A percentile compares a stretch with the other conserved stretches of the same genome.
Evolutionary conservation across 2,797 vertebrate genomes (phyloP).

Genomic region (Kryptopterus vitreolus): DNA sequence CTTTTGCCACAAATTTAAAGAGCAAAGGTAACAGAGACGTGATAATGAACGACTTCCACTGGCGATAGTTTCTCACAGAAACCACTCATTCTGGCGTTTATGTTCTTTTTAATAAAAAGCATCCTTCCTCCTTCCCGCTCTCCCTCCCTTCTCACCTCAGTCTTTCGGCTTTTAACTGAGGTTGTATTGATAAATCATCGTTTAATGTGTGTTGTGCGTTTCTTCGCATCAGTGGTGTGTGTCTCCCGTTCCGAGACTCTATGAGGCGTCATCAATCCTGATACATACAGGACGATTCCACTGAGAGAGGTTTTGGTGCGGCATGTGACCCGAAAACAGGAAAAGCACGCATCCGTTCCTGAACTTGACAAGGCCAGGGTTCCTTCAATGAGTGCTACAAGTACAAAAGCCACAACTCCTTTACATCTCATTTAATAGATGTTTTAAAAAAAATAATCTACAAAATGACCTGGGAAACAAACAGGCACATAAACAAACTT

Average conservation of each 20-base stretch:
- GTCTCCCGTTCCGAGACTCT: background rate
- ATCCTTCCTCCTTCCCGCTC: background rate
- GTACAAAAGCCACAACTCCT: no score
- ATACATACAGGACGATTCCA: background rate
- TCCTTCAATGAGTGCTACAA: background rate
- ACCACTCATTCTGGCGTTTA: background rate
- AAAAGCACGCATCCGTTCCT: background rate
- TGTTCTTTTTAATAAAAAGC: background rate
- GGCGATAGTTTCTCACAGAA: background rate
- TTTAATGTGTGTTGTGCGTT: background rate
- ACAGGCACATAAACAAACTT: no score
- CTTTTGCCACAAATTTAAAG: conserved; percentile 27
- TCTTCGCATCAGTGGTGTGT: background rate
- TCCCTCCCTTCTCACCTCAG: background rate
- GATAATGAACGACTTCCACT: background rate
- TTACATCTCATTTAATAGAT: no score
- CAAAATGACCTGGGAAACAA: no score
- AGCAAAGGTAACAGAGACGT: conserved; percentile 29
- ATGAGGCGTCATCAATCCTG: background rate
- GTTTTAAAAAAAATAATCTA: no score
- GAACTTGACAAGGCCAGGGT: background rate
- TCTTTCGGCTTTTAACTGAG: background rate
- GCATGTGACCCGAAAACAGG: background rate
- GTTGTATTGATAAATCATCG: background rate
- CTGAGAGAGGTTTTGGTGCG: background rate